Evolutionary conservation across 1,140 invertebrate species (phyloP), one percentile per base, ranked within the genome.

Genomic region (Drosophila virilis): DNA sequence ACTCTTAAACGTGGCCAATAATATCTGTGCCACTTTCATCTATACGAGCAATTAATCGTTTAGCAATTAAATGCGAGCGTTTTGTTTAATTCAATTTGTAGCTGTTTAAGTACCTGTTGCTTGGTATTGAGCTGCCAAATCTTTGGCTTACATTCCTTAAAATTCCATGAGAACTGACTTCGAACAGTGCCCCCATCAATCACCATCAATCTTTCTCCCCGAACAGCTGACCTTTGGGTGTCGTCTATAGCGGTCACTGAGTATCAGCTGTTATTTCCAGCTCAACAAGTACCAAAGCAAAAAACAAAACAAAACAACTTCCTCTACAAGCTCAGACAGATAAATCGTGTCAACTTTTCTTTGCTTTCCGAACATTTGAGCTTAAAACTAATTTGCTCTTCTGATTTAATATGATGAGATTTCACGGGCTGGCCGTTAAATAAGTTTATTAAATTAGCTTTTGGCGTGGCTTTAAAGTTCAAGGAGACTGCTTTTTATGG

Each of bases 391-490:
- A 51, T 15, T 51, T 61, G 9, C 28, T 33, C 72, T 46, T 59
- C 22, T 48, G 45, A 59, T 42, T 72, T 72, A 58, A 51, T 67
- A 50, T 64, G 60, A 64, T 17, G 46, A 28, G 38, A 55, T 66
- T 42, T 57, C 15, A 37, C 37, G 37, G 54, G 45, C 37, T 59
- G 22, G 62, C 42, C 55, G 54, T 60, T 69, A 61, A 51, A 52
- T 52, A 12, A 13, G 37, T 42, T 22, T 43, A 43, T 65, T 74
- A 32, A 50, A 61, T 45, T 64, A 51, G 42, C 57, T 62, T 70
- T 69, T 85, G 51, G 74, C 59, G 17, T 70, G 51, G 66, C 43
- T 81, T 71, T 76, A 86, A 85, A 85, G 82, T 85, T 85, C 82
- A 85, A 85, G 82, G 82, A 81, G 75, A 86, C 48, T 52, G 33